These are phyloP conservation scores for Trichacis sp. DNA, from an alignment of 2,888 invertebrate species.

Conservation along the genomic window DNA sequence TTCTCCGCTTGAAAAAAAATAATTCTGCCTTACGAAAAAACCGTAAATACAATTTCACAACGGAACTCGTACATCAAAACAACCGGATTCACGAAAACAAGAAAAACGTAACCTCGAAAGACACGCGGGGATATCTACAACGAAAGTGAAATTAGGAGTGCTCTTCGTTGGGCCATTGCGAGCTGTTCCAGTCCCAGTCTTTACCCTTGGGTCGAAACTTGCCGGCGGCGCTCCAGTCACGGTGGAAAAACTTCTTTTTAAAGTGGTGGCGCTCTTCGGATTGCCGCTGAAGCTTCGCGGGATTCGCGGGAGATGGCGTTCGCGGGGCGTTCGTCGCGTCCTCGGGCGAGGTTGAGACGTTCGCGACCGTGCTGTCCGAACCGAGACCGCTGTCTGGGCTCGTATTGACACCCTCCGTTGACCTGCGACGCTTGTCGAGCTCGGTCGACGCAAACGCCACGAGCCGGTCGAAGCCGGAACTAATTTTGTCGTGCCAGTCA, in stretches of 20 bases:
- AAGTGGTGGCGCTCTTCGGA: slow-evolving; percentile 76
- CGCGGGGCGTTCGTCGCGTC: slow-evolving; percentile 71
- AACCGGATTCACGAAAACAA: no score
- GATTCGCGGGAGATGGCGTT: slow-evolving; percentile 71
- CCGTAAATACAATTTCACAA: no score
- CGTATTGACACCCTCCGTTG: slow-evolving; percentile 86
- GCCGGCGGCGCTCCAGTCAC: slow-evolving; percentile 72
- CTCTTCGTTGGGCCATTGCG: slow-evolving; percentile 65
- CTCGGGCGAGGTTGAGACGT: slow-evolving; percentile 67
- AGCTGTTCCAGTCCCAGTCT: slow-evolving; percentile 78
- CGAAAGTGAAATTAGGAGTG: slow-evolving; percentile 57
- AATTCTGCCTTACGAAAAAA: no score
- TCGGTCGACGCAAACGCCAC: slow-evolving; percentile 94
- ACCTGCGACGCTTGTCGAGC: slow-evolving; percentile 86
- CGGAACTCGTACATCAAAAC: no score
- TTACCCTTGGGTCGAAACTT: slow-evolving; percentile 81
- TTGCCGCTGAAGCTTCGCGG: slow-evolving; percentile 63
- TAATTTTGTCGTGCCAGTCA: slow-evolving; percentile 94
- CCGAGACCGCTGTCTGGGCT: slow-evolving; percentile 90
- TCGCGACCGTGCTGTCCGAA: slow-evolving; percentile 67
- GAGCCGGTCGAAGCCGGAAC: slow-evolving; percentile 92
- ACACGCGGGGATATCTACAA: not conserved
- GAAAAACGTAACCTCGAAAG: not conserved
- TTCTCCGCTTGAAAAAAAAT: no score
- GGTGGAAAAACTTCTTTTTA: slow-evolving; percentile 87